phyloP scores from a whole-genome alignment of 1,140 invertebrate genomes.

The Helicoverpa armigera region DNA sequence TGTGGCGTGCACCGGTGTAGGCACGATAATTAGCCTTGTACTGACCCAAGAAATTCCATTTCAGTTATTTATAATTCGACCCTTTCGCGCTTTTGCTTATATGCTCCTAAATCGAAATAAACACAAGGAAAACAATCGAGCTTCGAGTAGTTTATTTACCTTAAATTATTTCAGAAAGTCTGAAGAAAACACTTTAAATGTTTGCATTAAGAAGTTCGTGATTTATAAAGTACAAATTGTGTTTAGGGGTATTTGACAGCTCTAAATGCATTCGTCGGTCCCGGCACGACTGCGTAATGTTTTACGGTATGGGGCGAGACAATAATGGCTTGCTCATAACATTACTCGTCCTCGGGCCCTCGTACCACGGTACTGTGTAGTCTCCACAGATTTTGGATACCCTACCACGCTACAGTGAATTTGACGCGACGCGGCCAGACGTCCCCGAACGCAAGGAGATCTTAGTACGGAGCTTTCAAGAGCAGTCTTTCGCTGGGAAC shows the following conservation, averaged over 20 bases:
- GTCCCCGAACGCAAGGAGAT: conserved; percentile 11
- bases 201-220: conserved; percentile 27
- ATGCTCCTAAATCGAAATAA: conserved; percentile 14
- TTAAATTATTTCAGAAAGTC: background rate
- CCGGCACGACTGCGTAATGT: conserved; percentile 83
- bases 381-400: conserved; percentile 64
- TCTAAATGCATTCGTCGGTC: conserved; percentile 70
- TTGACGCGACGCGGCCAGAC: conserved; percentile 52
- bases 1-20: conserved; percentile 48
- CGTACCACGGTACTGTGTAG: conserved; percentile 73
- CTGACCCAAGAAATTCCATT: conserved; percentile 35
- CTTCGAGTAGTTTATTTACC: conserved; percentile 9
- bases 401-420: conserved; percentile 26
- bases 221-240: conserved; percentile 48
- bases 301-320: conserved; percentile 86
- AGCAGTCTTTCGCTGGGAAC: conserved; percentile 65
- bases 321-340: conserved; percentile 87
- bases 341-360: conserved; percentile 83
- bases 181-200: conserved; percentile 26
- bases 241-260: conserved; percentile 70
- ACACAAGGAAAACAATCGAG: background rate
- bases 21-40: conserved; percentile 49
- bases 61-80: conserved; percentile 31
- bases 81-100: conserved; percentile 10
- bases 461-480: conserved; percentile 66